Evolutionary conservation across 1,140 invertebrate genomes (phyloP).

Genomic region (Lutraria rhynchaena): DNA sequence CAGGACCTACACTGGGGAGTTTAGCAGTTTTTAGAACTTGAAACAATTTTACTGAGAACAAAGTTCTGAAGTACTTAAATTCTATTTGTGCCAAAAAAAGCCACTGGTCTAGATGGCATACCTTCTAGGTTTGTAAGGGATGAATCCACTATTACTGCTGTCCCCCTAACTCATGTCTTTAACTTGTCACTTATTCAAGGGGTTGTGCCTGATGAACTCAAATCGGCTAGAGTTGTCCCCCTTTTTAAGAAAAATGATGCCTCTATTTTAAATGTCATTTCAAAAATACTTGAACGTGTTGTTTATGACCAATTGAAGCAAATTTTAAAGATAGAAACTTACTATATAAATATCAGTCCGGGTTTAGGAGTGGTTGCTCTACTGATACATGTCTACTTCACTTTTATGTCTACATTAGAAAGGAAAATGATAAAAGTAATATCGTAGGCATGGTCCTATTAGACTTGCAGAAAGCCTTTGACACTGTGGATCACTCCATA

Average conservation of each 20-base stretch:
- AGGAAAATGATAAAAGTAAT: slow-evolving; percentile 23
- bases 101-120: slow-evolving; percentile 36
- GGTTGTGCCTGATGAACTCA: slow-evolving; percentile 31
- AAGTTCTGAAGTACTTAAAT: too few relatives aligned
- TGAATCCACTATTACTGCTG: slow-evolving; percentile 13
- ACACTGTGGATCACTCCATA: slow-evolving; percentile 20
- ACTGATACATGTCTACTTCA: slow-evolving; percentile 27
- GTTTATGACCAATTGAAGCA: slow-evolving; percentile 35
- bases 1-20: too few relatives aligned
- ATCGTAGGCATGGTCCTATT: slow-evolving; percentile 15
- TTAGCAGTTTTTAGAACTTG: too few relatives aligned
- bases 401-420: slow-evolving; percentile 2
- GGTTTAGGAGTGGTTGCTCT: slow-evolving; percentile 20
- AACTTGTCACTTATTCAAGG: slow-evolving; percentile 31
- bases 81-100: slow-evolving; percentile 2
- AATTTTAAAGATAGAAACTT: too few relatives aligned
- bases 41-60: too few relatives aligned
- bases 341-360: slow-evolving; percentile 24
- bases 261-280: slow-evolving; percentile 34
- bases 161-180: slow-evolving; percentile 36
- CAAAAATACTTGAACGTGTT: slow-evolving; percentile 21
- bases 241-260: slow-evolving; percentile 46
- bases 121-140: slow-evolving; percentile 34
- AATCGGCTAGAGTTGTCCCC: slow-evolving; percentile 28
- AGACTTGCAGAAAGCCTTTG: too few relatives aligned